Evolutionary conservation across 2,888 invertebrate genomes (phyloP).

Genomic region (Loripinus fragilis): DNA sequence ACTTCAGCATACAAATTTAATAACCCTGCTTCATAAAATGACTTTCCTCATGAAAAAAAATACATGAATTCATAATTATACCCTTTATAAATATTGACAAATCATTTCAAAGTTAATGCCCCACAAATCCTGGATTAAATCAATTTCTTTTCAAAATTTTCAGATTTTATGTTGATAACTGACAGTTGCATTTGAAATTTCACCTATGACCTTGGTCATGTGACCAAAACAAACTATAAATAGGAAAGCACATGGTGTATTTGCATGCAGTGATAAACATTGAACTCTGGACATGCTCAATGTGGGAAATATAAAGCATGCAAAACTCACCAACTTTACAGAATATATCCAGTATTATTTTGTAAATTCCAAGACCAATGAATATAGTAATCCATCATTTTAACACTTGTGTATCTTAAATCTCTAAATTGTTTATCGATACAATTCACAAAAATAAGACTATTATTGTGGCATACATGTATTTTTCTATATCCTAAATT

Average conservation of each 20-base stretch:
- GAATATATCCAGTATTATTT: background rate
- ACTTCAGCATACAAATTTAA: background rate
- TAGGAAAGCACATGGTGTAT: no score
- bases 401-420: background rate
- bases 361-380: background rate
- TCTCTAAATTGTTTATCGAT: background rate
- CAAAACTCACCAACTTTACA: background rate
- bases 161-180: background rate
- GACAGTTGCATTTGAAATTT: no score
- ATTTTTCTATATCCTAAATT: background rate
- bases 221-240: background rate
- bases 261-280: background rate
- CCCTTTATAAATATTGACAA: background rate
- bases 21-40: background rate
- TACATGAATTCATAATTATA: background rate
- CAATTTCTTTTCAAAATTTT: background rate
- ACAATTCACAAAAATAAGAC: background rate
- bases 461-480: background rate
- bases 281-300: background rate
- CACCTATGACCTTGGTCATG: background rate
- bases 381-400: background rate
- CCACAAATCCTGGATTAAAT: background rate
- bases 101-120: background rate
- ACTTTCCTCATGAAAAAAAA: background rate
- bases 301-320: background rate